Conservation (phyloP, 1,140 invertebrate species). For the Vanessa atalanta region DNA sequence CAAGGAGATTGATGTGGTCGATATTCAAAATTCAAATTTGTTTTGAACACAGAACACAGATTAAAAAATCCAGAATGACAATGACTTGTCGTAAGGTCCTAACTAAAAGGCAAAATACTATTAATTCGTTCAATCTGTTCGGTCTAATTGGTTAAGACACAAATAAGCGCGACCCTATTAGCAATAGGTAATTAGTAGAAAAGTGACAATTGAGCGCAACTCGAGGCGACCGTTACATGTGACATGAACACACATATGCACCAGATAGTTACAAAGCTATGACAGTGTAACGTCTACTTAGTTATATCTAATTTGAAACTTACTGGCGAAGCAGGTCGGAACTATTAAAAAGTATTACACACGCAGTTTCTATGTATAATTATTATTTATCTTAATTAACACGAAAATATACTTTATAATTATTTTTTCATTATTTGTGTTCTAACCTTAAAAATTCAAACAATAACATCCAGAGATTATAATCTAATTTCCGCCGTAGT, state of each 20-base stretch:
- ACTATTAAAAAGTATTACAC: neutral
- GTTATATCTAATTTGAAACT: neutral
- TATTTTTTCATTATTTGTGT: neutral
- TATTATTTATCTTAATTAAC: neutral
- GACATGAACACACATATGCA: neutral
- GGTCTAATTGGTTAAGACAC: constrained; percentile 9
- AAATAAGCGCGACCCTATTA: constrained; percentile 5
- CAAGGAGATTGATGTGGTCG: too few species aligned
- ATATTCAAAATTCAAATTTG: too few species aligned
- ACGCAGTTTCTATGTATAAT: neutral
- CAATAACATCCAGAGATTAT: constrained; percentile 3
- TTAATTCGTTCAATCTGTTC: neutral
- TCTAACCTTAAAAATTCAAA: constrained; percentile 1
- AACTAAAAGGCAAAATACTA: neutral
- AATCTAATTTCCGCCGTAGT: constrained; percentile 3
- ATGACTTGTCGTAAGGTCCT: neutral
- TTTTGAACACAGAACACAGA: too few species aligned
- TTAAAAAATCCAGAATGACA: too few species aligned
- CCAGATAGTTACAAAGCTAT: neutral
- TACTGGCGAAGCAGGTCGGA: neutral
- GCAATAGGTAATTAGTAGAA: constrained; percentile 19
- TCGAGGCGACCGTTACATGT: constrained; percentile 7
- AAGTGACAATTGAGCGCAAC: constrained; percentile 24
- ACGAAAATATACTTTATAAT: neutral
- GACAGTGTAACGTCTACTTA: too few species aligned